Base-by-base conservation (phyloP, 2,113 vertebrate genomes). In the Oreochromis tanganicae region DNA sequence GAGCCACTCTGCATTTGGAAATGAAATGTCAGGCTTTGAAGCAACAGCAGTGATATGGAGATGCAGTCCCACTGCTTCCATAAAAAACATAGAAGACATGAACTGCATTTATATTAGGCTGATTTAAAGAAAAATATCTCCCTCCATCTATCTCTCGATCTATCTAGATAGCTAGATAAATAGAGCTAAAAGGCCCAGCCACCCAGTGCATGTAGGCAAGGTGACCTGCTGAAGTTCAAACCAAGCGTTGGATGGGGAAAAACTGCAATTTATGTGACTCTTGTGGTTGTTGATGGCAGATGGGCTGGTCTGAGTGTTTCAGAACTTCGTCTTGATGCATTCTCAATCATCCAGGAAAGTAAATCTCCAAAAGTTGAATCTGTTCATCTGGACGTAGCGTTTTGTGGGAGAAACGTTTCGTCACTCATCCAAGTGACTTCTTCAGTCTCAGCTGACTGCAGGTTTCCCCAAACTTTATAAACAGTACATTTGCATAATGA, bases 1-100 rank as follows among this genome's bases (percentile, higher is more conserved):
- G 52, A 88, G 89, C 83, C 81, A 36, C 73, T 88, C 59, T 11
- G 66, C 50, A 2, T 87, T 89, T 92, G 82, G 85, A 94, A 93
- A 92, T 92, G 36, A 94, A 94, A 94, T 86, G 94, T 93, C 87
- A 83, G 66, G 50, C 66, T 88, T 46, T 27, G 85, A 81, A 73
- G 48, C 55, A 5, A 86, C 80, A 48, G 84, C 13, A 32, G 48
- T 29, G 84, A 80, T 86, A 56, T 83, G 66, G 54, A 83, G 83
- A 84, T 91, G 21, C 21, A 46, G 29, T 59, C 54, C 6, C 14
- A 48, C 27, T 75, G 68, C 86, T 87, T 94, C 86, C 91, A 90
- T 90, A 90, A 16, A 73, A 71, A 24, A 1, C 66, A 71, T 24
- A 16, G 12, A 71, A 43, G 66, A 27, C 38, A 46, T 46, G 13